Conservation (phyloP, 2,888 invertebrate genomes). For the Labia minor region DNA sequence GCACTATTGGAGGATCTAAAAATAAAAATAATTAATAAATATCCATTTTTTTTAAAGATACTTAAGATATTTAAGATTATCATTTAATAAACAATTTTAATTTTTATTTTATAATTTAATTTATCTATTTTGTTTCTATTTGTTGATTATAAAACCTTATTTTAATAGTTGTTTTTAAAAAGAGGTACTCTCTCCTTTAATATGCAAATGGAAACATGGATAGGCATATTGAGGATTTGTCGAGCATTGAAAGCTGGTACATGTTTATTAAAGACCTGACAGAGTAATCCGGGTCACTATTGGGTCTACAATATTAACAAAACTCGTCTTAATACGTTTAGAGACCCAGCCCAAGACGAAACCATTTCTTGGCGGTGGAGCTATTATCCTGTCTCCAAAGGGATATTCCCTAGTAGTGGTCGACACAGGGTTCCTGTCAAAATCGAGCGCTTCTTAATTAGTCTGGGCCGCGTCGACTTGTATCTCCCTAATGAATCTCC, state of each 20-base stretch:
- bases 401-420: neutral
- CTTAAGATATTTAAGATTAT: neutral
- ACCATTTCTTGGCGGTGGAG: neutral
- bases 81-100: neutral
- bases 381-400: neutral
- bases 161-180: no score
- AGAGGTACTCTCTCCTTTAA: no score
- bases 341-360: neutral
- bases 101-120: neutral
- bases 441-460: neutral
- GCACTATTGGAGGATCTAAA: slow-evolving; percentile 76
- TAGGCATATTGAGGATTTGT: slow-evolving; percentile 13
- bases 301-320: neutral
- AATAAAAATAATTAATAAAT: slow-evolving; percentile 30
- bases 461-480: neutral
- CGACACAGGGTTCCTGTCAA: neutral
- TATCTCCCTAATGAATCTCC: slow-evolving; percentile 1
- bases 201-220: neutral
- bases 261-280: slow-evolving; percentile 13
- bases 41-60: neutral
- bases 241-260: neutral
- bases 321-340: slow-evolving; percentile 2
- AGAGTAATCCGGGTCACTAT: neutral
- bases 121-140: neutral
- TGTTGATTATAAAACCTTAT: neutral